A percentile compares a stretch with the other conserved stretches of the same genome.
These are phyloP conservation scores for Galemys pyrenaicus DNA, from an alignment of 2,113 vertebrate species.

Conservation along the genomic window DNA sequence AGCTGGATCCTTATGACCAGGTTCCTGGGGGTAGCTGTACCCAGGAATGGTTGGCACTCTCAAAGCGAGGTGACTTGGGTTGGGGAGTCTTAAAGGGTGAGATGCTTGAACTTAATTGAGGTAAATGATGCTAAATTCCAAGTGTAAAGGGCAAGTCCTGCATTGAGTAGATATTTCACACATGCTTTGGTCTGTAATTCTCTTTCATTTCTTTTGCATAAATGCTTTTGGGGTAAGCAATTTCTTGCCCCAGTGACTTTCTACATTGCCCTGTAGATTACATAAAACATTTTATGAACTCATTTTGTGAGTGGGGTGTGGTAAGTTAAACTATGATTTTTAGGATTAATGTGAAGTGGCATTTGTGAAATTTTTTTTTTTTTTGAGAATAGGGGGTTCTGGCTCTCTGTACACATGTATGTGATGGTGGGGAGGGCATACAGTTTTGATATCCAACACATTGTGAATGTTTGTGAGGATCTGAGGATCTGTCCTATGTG, in stretches of 20 bases:
- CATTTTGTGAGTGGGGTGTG: background rate
- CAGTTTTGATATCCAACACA: background rate
- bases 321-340: background rate
- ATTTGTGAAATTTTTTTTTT: background rate
- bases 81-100: conserved; percentile 19
- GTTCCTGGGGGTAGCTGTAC: background rate
- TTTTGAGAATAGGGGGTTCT: background rate
- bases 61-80: background rate
- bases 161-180: background rate
- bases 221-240: background rate
- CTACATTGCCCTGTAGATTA: background rate
- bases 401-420: background rate
- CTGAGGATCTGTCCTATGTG: background rate
- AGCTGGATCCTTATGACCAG: background rate
- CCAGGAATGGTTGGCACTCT: background rate
- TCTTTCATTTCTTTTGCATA: conserved; percentile 33
- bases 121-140: background rate
- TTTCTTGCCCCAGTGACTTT: background rate
- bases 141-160: background rate
- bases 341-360: background rate
- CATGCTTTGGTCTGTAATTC: background rate
- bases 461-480: background rate
- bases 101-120: conserved; percentile 30
- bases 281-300: background rate
- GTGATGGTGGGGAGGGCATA: background rate